Evolutionary conservation across 2,113 vertebrate genomes (phyloP).

Genomic region (Gila orcuttii): DNA sequence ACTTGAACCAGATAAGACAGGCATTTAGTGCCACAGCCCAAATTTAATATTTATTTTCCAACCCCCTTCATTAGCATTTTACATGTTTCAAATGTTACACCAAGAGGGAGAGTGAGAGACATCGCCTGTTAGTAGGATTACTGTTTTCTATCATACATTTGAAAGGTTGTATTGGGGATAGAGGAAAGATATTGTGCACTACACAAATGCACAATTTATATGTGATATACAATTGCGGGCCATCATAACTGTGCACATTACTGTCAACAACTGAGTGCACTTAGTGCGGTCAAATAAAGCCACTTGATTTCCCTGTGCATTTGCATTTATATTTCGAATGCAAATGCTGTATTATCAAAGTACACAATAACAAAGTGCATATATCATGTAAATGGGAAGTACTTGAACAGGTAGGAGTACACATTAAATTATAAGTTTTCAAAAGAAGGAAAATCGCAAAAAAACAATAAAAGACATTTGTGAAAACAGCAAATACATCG

Average conservation of each 20-base stretch:
- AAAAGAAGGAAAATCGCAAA: background rate
- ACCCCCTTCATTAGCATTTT: slow-evolving; percentile 57
- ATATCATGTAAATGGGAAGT: background rate
- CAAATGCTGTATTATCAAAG: background rate
- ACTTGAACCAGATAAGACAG: slow-evolving; percentile 66
- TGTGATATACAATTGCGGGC: background rate
- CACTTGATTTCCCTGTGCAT: background rate
- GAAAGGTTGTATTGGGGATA: background rate
- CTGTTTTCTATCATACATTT: background rate
- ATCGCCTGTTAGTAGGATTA: background rate
- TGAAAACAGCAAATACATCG: background rate
- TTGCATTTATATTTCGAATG: background rate
- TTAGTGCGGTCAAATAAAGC: slow-evolving; percentile 14
- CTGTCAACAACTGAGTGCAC: background rate
- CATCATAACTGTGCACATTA: background rate
- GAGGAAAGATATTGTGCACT: background rate
- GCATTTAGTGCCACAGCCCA: slow-evolving; percentile 58
- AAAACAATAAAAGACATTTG: background rate
- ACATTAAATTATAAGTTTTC: background rate
- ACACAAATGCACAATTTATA: background rate
- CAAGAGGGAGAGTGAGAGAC: background rate
- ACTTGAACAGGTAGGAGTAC: background rate
- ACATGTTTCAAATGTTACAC: slow-evolving; percentile 54
- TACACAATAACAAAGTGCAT: slow-evolving; percentile 3
- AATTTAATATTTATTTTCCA: slow-evolving; percentile 61